A percentile compares a stretch with the other conserved stretches of the same genome.
These are phyloP conservation scores for Vipera ursinii DNA, from an alignment of 2,797 vertebrate species.

Conservation along the genomic window DNA sequence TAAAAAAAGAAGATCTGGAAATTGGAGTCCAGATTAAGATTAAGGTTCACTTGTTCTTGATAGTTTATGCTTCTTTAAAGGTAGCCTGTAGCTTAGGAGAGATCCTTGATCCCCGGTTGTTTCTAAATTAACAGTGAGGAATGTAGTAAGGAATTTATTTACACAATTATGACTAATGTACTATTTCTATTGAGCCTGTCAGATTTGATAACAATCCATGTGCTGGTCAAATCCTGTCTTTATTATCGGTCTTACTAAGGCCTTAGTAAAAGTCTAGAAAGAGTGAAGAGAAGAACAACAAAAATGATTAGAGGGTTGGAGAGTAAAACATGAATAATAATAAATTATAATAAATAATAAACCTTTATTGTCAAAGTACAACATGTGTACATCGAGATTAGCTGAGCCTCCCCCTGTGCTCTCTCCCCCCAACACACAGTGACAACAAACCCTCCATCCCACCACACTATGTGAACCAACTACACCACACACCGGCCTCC, in stretches of 20 bases:
- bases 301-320: background rate
- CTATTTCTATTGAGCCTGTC: background rate
- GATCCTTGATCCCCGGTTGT: background rate
- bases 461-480: too few species aligned
- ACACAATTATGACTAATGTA: background rate
- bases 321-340: background rate
- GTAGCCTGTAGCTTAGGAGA: background rate
- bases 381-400: too few species aligned
- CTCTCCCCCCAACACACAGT: too few species aligned
- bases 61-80: background rate
- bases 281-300: background rate
- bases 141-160: background rate
- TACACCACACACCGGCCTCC: too few species aligned
- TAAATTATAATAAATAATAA: too few species aligned
- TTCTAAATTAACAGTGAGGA: background rate
- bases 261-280: background rate
- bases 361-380: too few species aligned
- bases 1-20: background rate
- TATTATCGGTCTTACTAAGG: background rate
- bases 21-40: background rate
- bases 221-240: background rate
- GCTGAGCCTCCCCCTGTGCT: too few species aligned
- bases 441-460: too few species aligned
- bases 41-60: background rate
- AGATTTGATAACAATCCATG: background rate